These are phyloP conservation scores for Dinothrombium tinctorium DNA, from an alignment of 1,140 invertebrate species.

Conservation along the genomic window DNA sequence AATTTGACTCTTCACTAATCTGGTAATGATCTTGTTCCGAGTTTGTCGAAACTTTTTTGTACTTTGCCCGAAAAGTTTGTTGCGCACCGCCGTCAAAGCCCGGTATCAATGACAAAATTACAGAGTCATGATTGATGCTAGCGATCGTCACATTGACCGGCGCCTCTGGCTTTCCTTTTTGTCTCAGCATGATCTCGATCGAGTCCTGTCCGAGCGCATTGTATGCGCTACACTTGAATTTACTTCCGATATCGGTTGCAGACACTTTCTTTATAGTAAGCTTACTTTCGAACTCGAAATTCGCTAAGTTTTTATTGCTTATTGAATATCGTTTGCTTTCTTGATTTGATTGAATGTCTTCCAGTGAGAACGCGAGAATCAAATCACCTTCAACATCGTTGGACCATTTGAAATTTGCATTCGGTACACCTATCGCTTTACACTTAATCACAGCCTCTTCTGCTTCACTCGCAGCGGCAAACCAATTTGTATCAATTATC, in stretches of 20 bases:
- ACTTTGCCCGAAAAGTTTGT: conserved; percentile 54
- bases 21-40: conserved; percentile 8
- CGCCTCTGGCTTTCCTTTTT: conserved; percentile 45
- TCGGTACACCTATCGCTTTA: conserved; percentile 11
- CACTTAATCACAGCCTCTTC: conserved; percentile 11
- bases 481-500: conserved; percentile 4
- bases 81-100: conserved; percentile 78
- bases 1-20: too few relatives aligned
- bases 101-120: conserved; percentile 61
- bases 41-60: conserved; percentile 33
- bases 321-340: background rate
- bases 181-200: background rate
- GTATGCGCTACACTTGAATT: conserved; percentile 11
- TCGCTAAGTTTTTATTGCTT: background rate
- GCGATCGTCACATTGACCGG: conserved; percentile 44
- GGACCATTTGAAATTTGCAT: conserved; percentile 5
- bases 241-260: background rate
- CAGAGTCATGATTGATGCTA: conserved; percentile 61
- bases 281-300: background rate
- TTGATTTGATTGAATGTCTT: background rate
- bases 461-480: conserved; percentile 3
- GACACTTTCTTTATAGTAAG: background rate
- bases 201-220: background rate
- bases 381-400: too few relatives aligned
- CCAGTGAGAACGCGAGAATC: background rate